Percentiles rank a stretch among this genome's conserved stretches.
Evolutionary conservation across 2,888 invertebrate genomes (phyloP).

Genomic region (Villa cingulata): DNA sequence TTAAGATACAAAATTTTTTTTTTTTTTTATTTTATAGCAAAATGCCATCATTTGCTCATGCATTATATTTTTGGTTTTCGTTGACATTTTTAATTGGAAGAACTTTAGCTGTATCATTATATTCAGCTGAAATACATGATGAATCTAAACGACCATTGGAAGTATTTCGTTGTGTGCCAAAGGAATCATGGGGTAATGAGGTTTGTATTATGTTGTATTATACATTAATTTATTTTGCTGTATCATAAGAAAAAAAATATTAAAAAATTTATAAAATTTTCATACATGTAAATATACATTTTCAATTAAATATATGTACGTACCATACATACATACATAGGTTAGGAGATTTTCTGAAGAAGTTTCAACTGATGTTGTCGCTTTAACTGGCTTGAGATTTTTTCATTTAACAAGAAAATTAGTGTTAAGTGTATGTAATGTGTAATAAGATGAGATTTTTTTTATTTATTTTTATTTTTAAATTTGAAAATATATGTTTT

Average conservation of each 20-base stretch:
- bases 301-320: background rate
- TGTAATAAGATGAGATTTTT: background rate
- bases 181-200: slow-evolving; percentile 37
- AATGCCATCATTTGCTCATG: slow-evolving; percentile 31
- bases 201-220: slow-evolving; percentile 16
- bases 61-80: slow-evolving; percentile 44
- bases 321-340: slow-evolving; percentile 1
- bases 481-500: too few relatives aligned
- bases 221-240: background rate
- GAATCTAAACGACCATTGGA: slow-evolving; percentile 37
- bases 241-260: too few relatives aligned
- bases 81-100: slow-evolving; percentile 42
- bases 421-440: slow-evolving; percentile 26
- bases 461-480: too few relatives aligned
- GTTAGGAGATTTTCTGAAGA: slow-evolving; percentile 30
- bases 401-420: slow-evolving; percentile 32
- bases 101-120: slow-evolving; percentile 42
- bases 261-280: too few relatives aligned
- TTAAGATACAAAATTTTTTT: too few relatives aligned
- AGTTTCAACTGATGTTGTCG: slow-evolving; percentile 29
- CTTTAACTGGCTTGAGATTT: slow-evolving; percentile 33
- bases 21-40: slow-evolving; percentile 18
- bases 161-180: slow-evolving; percentile 36
- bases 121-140: slow-evolving; percentile 43
- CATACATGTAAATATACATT: too few relatives aligned